Evolutionary conservation across 2,888 invertebrate genomes (phyloP).

Genomic region (Drosophila macrospina): DNA sequence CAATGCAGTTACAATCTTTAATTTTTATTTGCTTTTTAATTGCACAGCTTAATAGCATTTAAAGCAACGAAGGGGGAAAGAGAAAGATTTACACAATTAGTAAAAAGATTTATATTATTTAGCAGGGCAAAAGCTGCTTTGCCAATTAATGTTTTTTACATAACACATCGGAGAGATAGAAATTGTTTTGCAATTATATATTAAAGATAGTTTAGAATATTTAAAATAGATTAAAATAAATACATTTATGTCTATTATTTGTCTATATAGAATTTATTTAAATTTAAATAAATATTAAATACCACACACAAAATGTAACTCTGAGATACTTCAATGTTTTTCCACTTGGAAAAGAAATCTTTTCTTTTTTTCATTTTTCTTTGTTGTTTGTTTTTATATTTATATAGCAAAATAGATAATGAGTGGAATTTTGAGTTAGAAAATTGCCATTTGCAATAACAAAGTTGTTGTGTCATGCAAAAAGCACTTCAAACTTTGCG

Average conservation of each 20-base stretch:
- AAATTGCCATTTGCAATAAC: slow-evolving; percentile 30
- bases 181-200: not conserved
- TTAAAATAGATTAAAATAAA: not conserved
- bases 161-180: no score
- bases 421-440: slow-evolving; percentile 30
- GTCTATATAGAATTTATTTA: no score
- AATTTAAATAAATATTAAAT: not conserved
- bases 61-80: not conserved
- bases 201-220: not conserved
- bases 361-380: not conserved
- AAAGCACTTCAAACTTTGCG: slow-evolving; percentile 56
- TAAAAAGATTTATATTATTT: no score
- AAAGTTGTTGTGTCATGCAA: slow-evolving; percentile 32
- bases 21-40: not conserved
- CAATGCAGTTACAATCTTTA: not conserved
- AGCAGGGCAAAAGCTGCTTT: no score
- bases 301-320: not conserved
- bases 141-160: no score
- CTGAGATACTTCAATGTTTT: not conserved
- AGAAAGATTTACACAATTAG: not conserved
- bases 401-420: slow-evolving; percentile 28
- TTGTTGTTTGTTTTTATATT: not conserved
- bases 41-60: no score
- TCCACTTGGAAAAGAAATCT: not conserved
- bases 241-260: no score